Percentiles rank a stretch among this genome's conserved stretches.
These are phyloP conservation scores for Mimas tiliae DNA, from an alignment of 2,888 invertebrate species.

Conservation along the genomic window DNA sequence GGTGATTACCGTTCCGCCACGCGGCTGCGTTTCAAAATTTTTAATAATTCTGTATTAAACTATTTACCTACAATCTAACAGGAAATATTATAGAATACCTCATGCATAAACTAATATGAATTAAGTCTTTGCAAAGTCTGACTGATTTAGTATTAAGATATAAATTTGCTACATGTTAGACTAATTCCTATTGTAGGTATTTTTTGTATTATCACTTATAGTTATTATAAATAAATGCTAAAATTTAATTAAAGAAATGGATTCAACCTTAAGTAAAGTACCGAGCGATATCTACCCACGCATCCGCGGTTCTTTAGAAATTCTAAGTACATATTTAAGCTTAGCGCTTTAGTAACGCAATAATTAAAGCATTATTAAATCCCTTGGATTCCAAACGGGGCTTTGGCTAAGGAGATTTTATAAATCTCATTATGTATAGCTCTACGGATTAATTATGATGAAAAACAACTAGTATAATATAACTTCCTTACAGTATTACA, in stretches of 20 bases:
- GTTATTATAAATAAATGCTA: neutral
- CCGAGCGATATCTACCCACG: constrained; percentile 12
- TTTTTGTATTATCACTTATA: neutral
- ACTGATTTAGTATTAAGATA: neutral
- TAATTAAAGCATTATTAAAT: constrained; percentile 18
- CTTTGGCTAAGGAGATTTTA: constrained; percentile 7
- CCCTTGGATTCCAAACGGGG: constrained; percentile 15
- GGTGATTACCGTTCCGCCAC: constrained; percentile 59
- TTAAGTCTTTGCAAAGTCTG: neutral
- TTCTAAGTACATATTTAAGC: constrained; percentile 19
- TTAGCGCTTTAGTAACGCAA: constrained; percentile 24
- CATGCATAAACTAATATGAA: neutral
- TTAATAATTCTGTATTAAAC: constrained; percentile 44
- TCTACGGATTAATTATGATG: constrained; percentile 15
- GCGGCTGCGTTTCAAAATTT: constrained; percentile 52
- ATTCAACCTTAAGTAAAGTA: constrained; percentile 5
- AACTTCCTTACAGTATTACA: neutral
- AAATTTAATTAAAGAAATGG: constrained; percentile 20
- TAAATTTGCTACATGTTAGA: neutral
- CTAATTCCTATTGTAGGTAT: neutral
- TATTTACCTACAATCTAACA: constrained; percentile 15
- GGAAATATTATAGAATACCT: constrained; percentile 3
- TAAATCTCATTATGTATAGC: constrained; percentile 17
- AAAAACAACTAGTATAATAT: constrained; percentile 4
- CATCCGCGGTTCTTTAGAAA: constrained; percentile 21